Percentiles rank a stretch among this genome's conserved stretches.
Evolutionary conservation across 1,140 invertebrate species (phyloP).

Genomic region (Amphibalanus amphitrite): DNA sequence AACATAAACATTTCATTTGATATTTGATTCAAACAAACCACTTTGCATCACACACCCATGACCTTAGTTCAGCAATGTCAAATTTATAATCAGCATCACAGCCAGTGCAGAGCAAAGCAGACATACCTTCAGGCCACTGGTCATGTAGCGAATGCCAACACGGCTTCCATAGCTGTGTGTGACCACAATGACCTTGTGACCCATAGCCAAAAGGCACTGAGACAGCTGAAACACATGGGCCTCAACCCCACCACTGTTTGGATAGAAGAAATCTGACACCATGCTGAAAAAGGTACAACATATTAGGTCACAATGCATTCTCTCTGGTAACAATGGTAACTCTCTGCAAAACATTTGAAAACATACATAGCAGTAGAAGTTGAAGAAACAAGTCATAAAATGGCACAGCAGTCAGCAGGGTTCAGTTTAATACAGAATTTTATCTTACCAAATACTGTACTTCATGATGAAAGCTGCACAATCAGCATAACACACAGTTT

Average conservation of each 20-base stretch:
- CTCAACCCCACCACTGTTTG: slow-evolving; percentile 97
- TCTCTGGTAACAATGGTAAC: too few relatives aligned
- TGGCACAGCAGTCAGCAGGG: too few relatives aligned
- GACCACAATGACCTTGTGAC: slow-evolving; percentile 88
- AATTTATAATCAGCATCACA: too few relatives aligned
- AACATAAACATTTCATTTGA: too few relatives aligned
- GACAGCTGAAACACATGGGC: slow-evolving; percentile 96
- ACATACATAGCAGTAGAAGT: too few relatives aligned
- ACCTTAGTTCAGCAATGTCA: too few relatives aligned
- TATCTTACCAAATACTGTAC: background rate
- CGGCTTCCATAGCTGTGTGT: slow-evolving; percentile 85
- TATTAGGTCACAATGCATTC: background rate
- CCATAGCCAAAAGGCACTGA: slow-evolving; percentile 72
- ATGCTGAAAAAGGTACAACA: slow-evolving; percentile 39
- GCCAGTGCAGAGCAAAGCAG: too few relatives aligned
- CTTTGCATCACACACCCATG: too few relatives aligned
- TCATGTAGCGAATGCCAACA: slow-evolving; percentile 73
- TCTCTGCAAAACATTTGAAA: too few relatives aligned
- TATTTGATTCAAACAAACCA: too few relatives aligned
- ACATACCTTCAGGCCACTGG: slow-evolving; percentile 77
- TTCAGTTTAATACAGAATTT: background rate
- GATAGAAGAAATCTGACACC: slow-evolving; percentile 99
- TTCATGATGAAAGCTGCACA: background rate
- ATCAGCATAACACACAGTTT: too few relatives aligned
- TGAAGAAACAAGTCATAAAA: too few relatives aligned